phyloP scores from a whole-genome alignment of 2,888 invertebrate species.

The Fabriciana adippe region DNA sequence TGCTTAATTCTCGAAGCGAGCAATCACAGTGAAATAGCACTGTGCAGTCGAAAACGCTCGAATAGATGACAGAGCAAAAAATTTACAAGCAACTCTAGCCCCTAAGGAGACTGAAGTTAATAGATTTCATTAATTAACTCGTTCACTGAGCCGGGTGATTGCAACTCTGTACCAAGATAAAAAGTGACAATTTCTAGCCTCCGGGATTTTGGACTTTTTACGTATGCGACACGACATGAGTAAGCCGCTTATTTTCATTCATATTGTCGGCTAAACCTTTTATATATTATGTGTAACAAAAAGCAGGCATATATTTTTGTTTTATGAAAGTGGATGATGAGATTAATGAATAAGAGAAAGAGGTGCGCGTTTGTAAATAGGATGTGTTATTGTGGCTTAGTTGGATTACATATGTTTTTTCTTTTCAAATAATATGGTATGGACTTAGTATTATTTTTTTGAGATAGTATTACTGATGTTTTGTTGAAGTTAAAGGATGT shows the following conservation, averaged over 20 bases:
- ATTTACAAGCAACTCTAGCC: conserved; percentile 59
- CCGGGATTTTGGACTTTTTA: conserved; percentile 62
- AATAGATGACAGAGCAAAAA: conserved; percentile 69
- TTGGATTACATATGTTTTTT: not conserved
- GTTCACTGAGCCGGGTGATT: conserved; percentile 80
- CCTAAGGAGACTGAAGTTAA: conserved; percentile 75
- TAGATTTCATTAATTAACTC: conserved; percentile 82
- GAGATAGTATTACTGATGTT: too few species aligned
- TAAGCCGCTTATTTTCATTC: conserved; percentile 49
- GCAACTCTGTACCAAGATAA: conserved; percentile 67
- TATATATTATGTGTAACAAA: conserved; percentile 33
- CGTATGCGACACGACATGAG: conserved; percentile 50
- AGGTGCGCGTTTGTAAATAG: conserved; percentile 5
- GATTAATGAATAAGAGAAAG: conserved; percentile 18
- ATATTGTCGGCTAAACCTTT: conserved; percentile 34
- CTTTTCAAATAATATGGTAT: too few species aligned
- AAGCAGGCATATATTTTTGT: conserved; percentile 26
- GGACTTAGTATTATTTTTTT: too few species aligned
- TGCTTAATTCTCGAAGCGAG: conserved; percentile 28
- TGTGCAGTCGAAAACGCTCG: conserved; percentile 56
- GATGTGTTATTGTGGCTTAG: conserved; percentile 10
- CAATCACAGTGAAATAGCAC: conserved; percentile 47
- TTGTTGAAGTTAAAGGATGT: too few species aligned
- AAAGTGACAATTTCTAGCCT: conserved; percentile 68
- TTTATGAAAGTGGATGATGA: conserved; percentile 27